Evolutionary conservation across 1,140 invertebrate genomes (phyloP), one percentile per base, ranked within the genome.

Genomic region (Dryas iulia): DNA sequence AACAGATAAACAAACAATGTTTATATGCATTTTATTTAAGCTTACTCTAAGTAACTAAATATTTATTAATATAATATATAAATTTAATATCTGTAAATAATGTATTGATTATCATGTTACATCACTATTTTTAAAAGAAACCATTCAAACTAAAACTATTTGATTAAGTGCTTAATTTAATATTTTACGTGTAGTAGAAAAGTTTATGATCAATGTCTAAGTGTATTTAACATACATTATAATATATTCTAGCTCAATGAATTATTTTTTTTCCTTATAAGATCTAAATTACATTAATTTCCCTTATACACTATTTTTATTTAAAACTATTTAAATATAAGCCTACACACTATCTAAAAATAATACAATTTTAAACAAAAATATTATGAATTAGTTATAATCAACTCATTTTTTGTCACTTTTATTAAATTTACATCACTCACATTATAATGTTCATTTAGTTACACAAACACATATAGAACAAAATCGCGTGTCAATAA

Each of bases 1-100:
- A 72, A 81, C 35, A 84, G 79, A 84, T 83, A 84, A 79, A 70
- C 33, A 60, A 26, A 54, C 23, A 24, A 47, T 58, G 71, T 58
- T 47, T 47, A 59, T 30, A 67, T 25, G 28, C 21, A 21, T 59
- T 23, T 33, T 35, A 52, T 52, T 23, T 65, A 47, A 47, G 39
- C 21, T n/a, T 65, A 65, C 64, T 52, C 24, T 66, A 59, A 66
- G 64, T 52, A 59, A 59, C 64, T 63, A 59, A 69, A 52, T 52
- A 66, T 47, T 62, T 58, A 58, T 58, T 69, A 68, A 65, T 70
- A 65, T 65, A 68, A 70, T 70, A 65, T 65, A 64, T 70, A 47
- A 47, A 66, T 57, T 7, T 56, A 12, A 23, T 31, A 21, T 57
- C 60, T 54, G 61, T 64, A 62, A 62, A 62, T 62, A 62, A 62